A percentile compares a stretch with the other conserved stretches of the same genome.
phyloP scores from a whole-genome alignment of 2,113 vertebrate species.

The crab-eating macaque (Macaca fascicularis) region DNA sequence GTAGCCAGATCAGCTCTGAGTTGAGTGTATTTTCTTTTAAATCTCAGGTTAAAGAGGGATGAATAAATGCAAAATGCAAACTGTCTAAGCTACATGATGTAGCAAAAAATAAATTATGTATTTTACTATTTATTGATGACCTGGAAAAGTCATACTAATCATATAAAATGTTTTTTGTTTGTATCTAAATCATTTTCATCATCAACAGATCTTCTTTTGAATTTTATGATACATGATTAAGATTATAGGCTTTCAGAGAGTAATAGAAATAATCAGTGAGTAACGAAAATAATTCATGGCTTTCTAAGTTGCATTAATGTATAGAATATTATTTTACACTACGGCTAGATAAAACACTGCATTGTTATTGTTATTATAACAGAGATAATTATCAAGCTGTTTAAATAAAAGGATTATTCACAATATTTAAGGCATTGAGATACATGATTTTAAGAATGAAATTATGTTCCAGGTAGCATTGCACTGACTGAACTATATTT shows the following conservation, averaged over 20 bases:
- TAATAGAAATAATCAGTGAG: slow-evolving; percentile 22
- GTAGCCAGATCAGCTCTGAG: background rate
- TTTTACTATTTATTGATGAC: slow-evolving; percentile 15
- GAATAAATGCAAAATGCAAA: background rate
- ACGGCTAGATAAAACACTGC: background rate
- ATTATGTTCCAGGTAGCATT: background rate
- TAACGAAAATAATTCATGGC: background rate
- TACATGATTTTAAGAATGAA: background rate
- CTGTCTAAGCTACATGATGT: background rate
- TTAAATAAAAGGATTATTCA: background rate
- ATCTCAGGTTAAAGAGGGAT: background rate
- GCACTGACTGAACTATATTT: background rate
- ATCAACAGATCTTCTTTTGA: background rate
- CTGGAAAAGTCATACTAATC: background rate
- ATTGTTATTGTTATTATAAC: background rate
- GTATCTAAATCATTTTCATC: slow-evolving; percentile 29
- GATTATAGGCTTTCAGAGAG: slow-evolving; percentile 14
- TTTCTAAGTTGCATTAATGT: background rate
- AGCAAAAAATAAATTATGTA: background rate
- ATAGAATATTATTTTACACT: background rate
- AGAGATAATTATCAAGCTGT: background rate
- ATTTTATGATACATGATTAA: background rate
- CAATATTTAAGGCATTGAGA: background rate
- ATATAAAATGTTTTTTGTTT: background rate
- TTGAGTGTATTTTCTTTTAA: background rate